These are phyloP conservation scores for Oryzias curvinotus DNA, from an alignment of 2,113 vertebrate genomes.

Conservation along the genomic window DNA sequence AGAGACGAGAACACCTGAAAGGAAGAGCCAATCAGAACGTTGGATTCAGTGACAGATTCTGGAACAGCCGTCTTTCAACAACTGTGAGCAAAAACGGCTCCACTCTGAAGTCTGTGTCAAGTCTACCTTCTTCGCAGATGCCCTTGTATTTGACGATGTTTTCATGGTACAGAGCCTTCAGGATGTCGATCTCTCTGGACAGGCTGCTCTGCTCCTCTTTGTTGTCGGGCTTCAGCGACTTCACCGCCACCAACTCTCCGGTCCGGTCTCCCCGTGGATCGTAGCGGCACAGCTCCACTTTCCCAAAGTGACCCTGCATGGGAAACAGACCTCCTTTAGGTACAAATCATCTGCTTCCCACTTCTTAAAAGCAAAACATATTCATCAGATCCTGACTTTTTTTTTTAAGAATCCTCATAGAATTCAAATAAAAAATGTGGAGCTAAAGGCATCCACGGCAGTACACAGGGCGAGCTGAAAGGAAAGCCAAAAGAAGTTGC, in stretches of 20 bases:
- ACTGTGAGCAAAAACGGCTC: no score
- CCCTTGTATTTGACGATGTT: slow-evolving; percentile 99
- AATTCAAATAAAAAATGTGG: no score
- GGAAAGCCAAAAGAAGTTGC: neutral
- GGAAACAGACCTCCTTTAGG: neutral
- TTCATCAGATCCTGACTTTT: no score
- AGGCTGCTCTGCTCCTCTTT: slow-evolving; percentile 90
- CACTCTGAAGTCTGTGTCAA: no score
- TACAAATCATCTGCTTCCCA: neutral
- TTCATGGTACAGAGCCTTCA: slow-evolving; percentile 93
- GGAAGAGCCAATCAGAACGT: no score
- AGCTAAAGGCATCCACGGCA: no score
- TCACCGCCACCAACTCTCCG: slow-evolving; percentile 95
- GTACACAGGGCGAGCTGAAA: neutral
- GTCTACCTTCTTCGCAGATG: slow-evolving; percentile 91
- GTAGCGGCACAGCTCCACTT: slow-evolving; percentile 94
- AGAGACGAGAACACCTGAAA: no score
- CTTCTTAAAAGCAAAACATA: no score
- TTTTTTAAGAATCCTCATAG: no score
- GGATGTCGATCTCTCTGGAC: slow-evolving; percentile 90
- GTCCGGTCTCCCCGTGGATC: slow-evolving; percentile 94
- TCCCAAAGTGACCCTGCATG: slow-evolving; percentile 93
- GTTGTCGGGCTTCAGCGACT: slow-evolving; percentile 92
- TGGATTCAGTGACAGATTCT: no score
- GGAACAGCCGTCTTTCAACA: no score